These are phyloP conservation scores for Scaptomyza tumidula DNA, from an alignment of 2,888 invertebrate species.

Conservation along the genomic window DNA sequence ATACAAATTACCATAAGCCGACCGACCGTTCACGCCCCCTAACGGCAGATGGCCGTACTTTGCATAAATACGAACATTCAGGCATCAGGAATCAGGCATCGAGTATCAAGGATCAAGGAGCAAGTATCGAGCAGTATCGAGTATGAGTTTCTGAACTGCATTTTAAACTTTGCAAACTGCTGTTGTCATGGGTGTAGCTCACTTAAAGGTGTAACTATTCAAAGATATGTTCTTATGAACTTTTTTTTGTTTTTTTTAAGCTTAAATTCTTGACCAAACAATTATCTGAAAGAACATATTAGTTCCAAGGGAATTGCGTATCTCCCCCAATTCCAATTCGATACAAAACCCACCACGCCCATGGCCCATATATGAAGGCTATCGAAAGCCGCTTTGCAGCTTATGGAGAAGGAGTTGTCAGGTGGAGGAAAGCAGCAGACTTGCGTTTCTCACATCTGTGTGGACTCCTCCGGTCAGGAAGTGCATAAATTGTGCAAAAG, in stretches of 20 bases:
- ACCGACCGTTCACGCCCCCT: constrained; percentile 4
- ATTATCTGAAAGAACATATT: too few relatives aligned
- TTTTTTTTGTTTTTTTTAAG: too few relatives aligned
- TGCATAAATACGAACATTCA: constrained; percentile 59
- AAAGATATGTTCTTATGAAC: too few relatives aligned
- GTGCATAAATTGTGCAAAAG: constrained; percentile 64
- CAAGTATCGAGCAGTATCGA: background rate
- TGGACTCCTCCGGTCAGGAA: constrained; percentile 43
- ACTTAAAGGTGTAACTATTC: background rate
- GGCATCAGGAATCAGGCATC: constrained; percentile 1
- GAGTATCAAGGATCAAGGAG: background rate
- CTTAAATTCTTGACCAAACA: too few relatives aligned
- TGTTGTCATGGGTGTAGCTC: background rate
- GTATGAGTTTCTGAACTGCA: background rate
- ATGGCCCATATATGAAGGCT: constrained; percentile 20
- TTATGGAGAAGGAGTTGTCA: constrained; percentile 51
- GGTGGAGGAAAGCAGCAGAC: background rate
- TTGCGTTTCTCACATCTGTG: constrained; percentile 34
- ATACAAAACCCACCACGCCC: too few relatives aligned
- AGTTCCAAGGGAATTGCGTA: background rate
- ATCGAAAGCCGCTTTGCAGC: constrained; percentile 72
- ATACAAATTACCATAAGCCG: constrained; percentile 67
- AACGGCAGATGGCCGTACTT: constrained; percentile 56
- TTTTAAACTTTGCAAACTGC: background rate
- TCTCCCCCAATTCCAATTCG: background rate